Evolutionary conservation across 2,797 vertebrate species (phyloP).

Genomic region (Macroramphosus scolopax): DNA sequence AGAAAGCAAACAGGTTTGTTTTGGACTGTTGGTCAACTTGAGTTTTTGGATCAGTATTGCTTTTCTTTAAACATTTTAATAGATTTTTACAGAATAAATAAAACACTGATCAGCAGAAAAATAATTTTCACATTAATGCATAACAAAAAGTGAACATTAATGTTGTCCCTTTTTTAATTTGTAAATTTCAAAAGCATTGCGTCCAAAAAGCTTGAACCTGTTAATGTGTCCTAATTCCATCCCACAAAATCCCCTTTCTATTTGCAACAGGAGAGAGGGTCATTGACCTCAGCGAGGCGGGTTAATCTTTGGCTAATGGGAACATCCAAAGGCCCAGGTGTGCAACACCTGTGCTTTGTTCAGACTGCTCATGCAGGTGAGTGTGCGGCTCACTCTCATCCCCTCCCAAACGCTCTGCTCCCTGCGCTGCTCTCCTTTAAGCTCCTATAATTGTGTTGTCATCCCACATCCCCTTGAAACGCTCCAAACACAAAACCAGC

Average conservation of each 20-base stretch:
- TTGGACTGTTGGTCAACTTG: too few relatives aligned
- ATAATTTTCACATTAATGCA: too few relatives aligned
- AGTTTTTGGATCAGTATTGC: too few relatives aligned
- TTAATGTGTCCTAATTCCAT: slow-evolving; percentile 45
- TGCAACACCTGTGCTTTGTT: slow-evolving; percentile 62
- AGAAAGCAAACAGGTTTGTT: too few relatives aligned
- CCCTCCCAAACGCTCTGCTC: background rate
- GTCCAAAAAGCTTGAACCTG: background rate
- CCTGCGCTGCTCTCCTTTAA: slow-evolving; percentile 29
- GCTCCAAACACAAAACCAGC: slow-evolving; percentile 37
- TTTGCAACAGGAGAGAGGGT: slow-evolving; percentile 52
- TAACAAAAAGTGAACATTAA: too few relatives aligned
- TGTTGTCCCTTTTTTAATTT: too few relatives aligned
- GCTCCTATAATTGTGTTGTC: slow-evolving; percentile 56
- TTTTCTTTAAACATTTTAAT: too few relatives aligned
- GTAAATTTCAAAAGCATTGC: too few relatives aligned
- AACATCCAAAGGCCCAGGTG: slow-evolving; percentile 57
- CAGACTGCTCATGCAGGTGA: slow-evolving; percentile 44
- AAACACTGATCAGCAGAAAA: too few relatives aligned
- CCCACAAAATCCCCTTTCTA: slow-evolving; percentile 29
- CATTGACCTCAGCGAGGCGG: slow-evolving; percentile 51
- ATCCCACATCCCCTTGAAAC: slow-evolving; percentile 61
- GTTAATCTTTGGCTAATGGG: slow-evolving; percentile 59
- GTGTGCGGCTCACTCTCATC: slow-evolving; percentile 34
- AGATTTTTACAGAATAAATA: too few relatives aligned